Evolutionary conservation across 2,888 invertebrate genomes (phyloP), one percentile per base, ranked within the genome.

Genomic region (Orchesellides sinensis): DNA sequence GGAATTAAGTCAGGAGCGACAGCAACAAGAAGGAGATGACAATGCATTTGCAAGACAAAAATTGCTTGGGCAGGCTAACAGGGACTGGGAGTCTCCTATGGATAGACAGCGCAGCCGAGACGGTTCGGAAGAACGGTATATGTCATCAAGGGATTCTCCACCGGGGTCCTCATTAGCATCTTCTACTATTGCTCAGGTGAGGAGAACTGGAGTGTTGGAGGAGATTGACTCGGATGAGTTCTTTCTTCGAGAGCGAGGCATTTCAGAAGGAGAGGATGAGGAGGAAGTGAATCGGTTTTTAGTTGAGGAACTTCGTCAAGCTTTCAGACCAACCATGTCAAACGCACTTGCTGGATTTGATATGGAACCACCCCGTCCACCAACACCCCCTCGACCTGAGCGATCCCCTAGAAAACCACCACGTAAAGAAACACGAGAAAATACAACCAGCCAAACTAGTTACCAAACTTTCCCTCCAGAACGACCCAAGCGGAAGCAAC

Each of bases 141-240:
- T 54, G 0, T 80, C 84, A n/a, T 63, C 82, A 2, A 68, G 84
- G 21, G 84, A 83, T 27, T 85, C 87, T 29, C 87, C 85, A n/a
- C 85, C 84, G 0, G 85, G 85, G 12, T 88, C 88, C 8, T 82
- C 83, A 14, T 52, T 83, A 19, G 86, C 88, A 0, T 88, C 88
- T 2, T 87, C 88, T 19, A 79, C 78, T 2, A 47, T 83, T 59
- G 83, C 75, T 3, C 74, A 74, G 19, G 63, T 63, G 5, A 68
- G 74, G 32, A 78, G 86, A 56, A 81, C 81, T 19, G 87, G 88
- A 1, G 94, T 95, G 2, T 92, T 96, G 89, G 96, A 96, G 91
- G 95, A 96, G 91, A 95, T 96, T 86, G 94, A 96, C 89, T 95
- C 95, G 54, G 96, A 96, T 90, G 96, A 96, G 91, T 96, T 96